Evolutionary conservation across 2,888 invertebrate genomes (phyloP).

Genomic region (Acleris cristana): DNA sequence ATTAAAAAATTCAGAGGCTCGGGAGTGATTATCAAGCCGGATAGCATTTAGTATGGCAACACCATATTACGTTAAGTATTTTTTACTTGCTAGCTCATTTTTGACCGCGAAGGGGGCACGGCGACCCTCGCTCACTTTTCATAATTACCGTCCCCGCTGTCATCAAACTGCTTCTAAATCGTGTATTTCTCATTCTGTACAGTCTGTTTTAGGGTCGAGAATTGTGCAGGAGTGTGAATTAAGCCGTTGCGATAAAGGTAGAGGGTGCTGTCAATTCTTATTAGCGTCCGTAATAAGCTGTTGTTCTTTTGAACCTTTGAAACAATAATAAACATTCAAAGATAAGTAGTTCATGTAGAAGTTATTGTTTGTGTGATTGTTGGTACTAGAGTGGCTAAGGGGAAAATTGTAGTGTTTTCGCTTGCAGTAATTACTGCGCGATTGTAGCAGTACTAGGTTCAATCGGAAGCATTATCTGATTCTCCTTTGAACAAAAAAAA

Average conservation of each 20-base stretch:
- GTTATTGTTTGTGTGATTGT: no score
- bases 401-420: no score
- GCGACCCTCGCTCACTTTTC: slow-evolving; percentile 53
- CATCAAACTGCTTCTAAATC: slow-evolving; percentile 58
- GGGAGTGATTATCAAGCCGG: slow-evolving; percentile 70
- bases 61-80: slow-evolving; percentile 71
- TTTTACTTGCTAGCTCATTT: slow-evolving; percentile 59
- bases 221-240: slow-evolving; percentile 61
- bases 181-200: slow-evolving; percentile 63
- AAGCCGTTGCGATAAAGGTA: slow-evolving; percentile 50
- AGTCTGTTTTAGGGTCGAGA: slow-evolving; percentile 49
- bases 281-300: slow-evolving; percentile 64
- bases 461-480: no score
- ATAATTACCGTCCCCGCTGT: slow-evolving; percentile 70
- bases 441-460: no score
- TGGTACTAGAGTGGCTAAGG: no score
- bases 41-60: slow-evolving; percentile 68
- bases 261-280: slow-evolving; percentile 63
- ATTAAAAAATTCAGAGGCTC: slow-evolving; percentile 73
- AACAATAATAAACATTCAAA: no score
- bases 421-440: no score
- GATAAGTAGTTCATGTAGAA: no score
- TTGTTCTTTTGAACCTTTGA: slow-evolving; percentile 8
- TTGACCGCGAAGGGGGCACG: slow-evolving; percentile 54
- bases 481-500: no score